Percentiles rank a stretch among this genome's conserved stretches.
phyloP scores from a whole-genome alignment of 2,113 vertebrate species.

The Nothocercus julius region DNA sequence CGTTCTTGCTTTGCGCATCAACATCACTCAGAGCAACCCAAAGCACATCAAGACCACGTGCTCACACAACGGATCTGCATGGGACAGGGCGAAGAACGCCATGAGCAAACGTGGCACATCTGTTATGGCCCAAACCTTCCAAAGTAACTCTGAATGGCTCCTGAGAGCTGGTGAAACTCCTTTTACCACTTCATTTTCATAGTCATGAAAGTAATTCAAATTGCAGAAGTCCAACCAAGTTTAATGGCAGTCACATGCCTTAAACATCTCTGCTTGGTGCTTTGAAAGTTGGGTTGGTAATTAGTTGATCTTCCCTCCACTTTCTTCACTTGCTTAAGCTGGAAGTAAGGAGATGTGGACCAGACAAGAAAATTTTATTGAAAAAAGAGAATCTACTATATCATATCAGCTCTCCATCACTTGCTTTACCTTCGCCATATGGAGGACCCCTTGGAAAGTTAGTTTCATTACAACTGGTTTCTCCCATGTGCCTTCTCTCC shows the following conservation, averaged over 20 bases:
- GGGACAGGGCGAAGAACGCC: neutral
- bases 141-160: neutral
- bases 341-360: neutral
- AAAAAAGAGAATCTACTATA: neutral
- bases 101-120: rapidly evolving
- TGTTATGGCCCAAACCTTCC: rapidly evolving
- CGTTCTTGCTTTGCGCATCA: rapidly evolving
- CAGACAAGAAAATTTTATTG: neutral
- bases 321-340: neutral
- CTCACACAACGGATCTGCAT: neutral
- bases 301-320: neutral
- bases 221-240: rapidly evolving
- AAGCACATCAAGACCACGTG: neutral
- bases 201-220: neutral
- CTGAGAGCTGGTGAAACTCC: neutral
- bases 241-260: neutral
- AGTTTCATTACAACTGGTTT: neutral
- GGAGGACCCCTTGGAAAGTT: neutral
- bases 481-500: neutral
- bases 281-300: neutral
- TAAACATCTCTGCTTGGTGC: rapidly evolving
- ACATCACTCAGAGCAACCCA: neutral
- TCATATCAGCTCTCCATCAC: neutral
- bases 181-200: neutral
- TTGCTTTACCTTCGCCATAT: neutral